Conservation (phyloP, 2,888 invertebrate genomes). For the Agonopterix heracliana region DNA sequence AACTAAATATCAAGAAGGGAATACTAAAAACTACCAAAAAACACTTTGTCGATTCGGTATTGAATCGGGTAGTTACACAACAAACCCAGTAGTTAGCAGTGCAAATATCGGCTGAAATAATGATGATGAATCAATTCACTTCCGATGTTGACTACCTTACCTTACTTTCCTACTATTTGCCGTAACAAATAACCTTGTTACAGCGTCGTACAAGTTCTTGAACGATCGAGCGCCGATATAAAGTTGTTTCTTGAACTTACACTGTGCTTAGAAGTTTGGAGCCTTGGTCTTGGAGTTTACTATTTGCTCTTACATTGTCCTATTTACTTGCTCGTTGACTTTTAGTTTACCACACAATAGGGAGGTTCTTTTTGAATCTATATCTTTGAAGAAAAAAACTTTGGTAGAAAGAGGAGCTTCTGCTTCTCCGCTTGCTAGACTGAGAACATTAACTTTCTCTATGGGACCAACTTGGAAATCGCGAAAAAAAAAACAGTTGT, state of each 20-base stretch:
- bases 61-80: too few species aligned
- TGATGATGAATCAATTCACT: not conserved
- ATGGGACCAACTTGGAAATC: too few species aligned
- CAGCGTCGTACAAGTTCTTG: not conserved
- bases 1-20: too few species aligned
- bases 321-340: not conserved
- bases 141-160: not conserved
- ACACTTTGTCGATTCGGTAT: too few species aligned
- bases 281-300: not conserved
- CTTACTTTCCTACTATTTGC: not conserved
- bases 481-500: too few species aligned
- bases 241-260: not conserved
- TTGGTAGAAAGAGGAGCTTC: too few species aligned
- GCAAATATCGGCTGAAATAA: too few species aligned
- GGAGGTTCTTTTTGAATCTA: not conserved
- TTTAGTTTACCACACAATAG: not conserved
- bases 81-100: too few species aligned
- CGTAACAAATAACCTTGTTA: not conserved
- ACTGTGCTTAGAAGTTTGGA: not conserved
- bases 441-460: too few species aligned
- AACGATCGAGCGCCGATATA: constrained; percentile 1
- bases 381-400: too few species aligned
- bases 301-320: constrained; percentile 1
- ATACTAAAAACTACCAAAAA: too few species aligned
- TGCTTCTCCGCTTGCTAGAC: too few species aligned